Conservation (phyloP, 2,113 vertebrate species). For the Phoxinus phoxinus region DNA sequence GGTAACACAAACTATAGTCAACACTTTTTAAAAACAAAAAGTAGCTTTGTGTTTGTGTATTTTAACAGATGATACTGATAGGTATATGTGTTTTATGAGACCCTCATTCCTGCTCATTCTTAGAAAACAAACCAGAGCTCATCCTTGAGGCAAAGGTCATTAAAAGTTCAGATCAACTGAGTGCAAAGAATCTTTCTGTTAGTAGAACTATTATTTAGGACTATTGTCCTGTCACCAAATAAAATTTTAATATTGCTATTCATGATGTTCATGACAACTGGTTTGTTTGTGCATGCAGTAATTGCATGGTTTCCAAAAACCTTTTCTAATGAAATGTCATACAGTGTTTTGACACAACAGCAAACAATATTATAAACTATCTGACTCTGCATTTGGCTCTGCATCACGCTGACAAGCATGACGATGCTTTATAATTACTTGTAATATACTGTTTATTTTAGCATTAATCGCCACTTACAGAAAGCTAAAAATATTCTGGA, state of each 20-base stretch:
- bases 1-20: constrained; percentile 29
- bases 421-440: constrained; percentile 23
- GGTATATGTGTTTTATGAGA: constrained; percentile 23
- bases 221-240: background rate
- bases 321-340: constrained; percentile 19
- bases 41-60: constrained; percentile 18
- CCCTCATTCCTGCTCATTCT: constrained; percentile 8
- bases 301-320: constrained; percentile 9
- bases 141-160: constrained; percentile 31
- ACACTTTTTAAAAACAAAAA: constrained; percentile 26
- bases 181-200: background rate
- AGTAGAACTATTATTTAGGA: background rate
- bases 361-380: constrained; percentile 3
- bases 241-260: background rate
- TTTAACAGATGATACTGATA: background rate
- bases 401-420: constrained; percentile 5
- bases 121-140: constrained; percentile 24
- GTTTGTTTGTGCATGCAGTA: constrained; percentile 1
- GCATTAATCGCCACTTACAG: constrained; percentile 7
- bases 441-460: constrained; percentile 19
- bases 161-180: constrained; percentile 32
- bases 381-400: constrained; percentile 3
- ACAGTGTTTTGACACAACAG: constrained; percentile 24
- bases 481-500: background rate
- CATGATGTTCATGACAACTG: background rate